Base-by-base conservation (phyloP, 2,888 invertebrate species). In the Magallana nippona region DNA sequence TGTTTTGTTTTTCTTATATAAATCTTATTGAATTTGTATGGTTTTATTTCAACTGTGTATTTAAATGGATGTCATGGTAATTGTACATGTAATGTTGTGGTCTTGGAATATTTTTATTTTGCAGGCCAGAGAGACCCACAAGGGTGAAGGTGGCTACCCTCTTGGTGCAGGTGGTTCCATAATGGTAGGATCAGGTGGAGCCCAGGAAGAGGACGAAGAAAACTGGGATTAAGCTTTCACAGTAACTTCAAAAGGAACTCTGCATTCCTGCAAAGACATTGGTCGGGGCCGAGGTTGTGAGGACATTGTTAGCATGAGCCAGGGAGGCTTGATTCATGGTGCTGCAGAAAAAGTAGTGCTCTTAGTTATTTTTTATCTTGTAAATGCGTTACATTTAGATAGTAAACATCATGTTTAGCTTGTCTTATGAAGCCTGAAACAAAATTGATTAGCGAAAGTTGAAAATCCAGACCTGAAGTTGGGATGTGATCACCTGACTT, bases 121-220 rank as follows among this genome's bases (percentile, higher is more conserved):
- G 71, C 88, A 89, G 89, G 87, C 86, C 0, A 85, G 88, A 44
- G 88, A 89, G 62, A 87, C 87, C 17, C 87, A 87, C 15, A 85
- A 86, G 56, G 86, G 87, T 10, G 83, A 86, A 19, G 84, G 82
- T 79, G 87, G 89, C 44, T 81, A 80, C 85, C 87, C 89, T 5
- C 87, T 85, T 79, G 90, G 88, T 10, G 88, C 88, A 15, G 88
- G 87, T 22, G 89, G 82, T 0, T 79, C 79, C 22, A 85, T 86
- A 32, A 86, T 86, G 22, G 85, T 87, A 60, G 84, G 85, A 17
- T 86, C 83, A 2, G 87, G 87, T 17, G 86, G 87, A n/a, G 88
- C 83, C 17, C 89, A 82, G 1, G 87, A 80, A 15, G 89, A 87
- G 55, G 92, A 91, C 85, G 91, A 91, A 58, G 92, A 92, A 84